Evolutionary conservation across 1,140 invertebrate species (phyloP).

Genomic region (Helicoverpa zea): DNA sequence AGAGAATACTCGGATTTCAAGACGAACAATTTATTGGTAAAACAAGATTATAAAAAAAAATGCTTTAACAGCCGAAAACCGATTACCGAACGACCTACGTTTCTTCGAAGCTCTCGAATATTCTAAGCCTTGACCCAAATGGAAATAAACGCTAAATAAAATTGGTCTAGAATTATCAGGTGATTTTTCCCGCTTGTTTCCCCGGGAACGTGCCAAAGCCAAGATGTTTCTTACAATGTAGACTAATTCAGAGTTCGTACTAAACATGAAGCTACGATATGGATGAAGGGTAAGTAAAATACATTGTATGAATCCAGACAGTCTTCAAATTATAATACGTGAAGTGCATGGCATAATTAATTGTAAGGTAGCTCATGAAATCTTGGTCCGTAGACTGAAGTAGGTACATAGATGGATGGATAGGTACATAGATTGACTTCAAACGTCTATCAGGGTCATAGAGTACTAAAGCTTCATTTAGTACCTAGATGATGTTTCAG

Average conservation of each 20-base stretch:
- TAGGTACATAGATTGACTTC: too few relatives aligned
- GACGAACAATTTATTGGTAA: not conserved
- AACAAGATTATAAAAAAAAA: not conserved
- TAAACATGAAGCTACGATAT: not conserved
- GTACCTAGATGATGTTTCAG: too few relatives aligned
- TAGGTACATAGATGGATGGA: too few relatives aligned
- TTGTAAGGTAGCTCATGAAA: too few relatives aligned
- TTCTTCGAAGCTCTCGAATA: not conserved
- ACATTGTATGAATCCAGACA: not conserved
- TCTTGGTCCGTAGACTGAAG: too few relatives aligned
- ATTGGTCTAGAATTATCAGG: not conserved
- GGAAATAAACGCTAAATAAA: conserved; percentile 8
- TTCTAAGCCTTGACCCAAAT: conserved; percentile 12
- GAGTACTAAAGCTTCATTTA: too few relatives aligned
- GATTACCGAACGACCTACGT: not conserved
- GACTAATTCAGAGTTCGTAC: not conserved
- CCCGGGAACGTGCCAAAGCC: not conserved
- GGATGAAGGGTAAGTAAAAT: conserved; percentile 1
- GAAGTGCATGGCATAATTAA: too few relatives aligned
- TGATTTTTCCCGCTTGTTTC: not conserved
- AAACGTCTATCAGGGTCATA: too few relatives aligned
- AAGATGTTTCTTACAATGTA: not conserved
- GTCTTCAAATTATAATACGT: too few relatives aligned
- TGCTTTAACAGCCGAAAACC: conserved; percentile 14
- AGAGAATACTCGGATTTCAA: conserved; percentile 17